A percentile compares a stretch with the other conserved stretches of the same genome.
Evolutionary conservation across 2,888 invertebrate genomes (phyloP).

Genomic region (Lepeophtheirus nordmannii): DNA sequence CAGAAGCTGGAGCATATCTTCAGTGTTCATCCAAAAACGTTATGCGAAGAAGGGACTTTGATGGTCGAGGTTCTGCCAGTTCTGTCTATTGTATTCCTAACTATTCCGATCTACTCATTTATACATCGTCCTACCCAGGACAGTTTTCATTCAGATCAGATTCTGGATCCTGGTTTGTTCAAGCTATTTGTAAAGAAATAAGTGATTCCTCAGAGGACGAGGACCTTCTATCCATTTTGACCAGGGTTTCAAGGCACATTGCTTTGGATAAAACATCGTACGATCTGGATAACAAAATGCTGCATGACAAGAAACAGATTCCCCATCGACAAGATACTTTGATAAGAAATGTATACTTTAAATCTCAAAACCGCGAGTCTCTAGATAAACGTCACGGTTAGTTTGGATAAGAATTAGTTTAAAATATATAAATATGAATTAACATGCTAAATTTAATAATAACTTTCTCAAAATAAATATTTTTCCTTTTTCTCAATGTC

Average conservation of each 20-base stretch:
- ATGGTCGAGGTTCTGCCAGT: not conserved
- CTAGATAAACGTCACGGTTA: too few relatives aligned
- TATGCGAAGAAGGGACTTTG: too few relatives aligned
- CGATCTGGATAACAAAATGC: not conserved
- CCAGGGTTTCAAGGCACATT: not conserved
- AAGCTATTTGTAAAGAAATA: not conserved
- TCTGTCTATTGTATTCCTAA: not conserved
- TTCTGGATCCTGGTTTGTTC: not conserved
- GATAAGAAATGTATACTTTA: not conserved
- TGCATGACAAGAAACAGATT: not conserved
- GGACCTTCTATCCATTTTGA: not conserved
- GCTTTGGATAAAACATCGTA: not conserved
- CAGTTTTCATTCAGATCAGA: not conserved
- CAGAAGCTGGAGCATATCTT: not conserved
- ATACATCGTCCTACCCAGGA: not conserved
- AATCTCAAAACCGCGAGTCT: not conserved
- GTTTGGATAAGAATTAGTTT: not conserved
- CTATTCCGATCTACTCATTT: not conserved
- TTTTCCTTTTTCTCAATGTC: too few relatives aligned
- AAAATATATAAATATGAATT: too few relatives aligned
- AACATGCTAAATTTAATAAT: too few relatives aligned
- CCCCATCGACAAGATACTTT: not conserved
- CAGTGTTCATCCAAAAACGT: not conserved
- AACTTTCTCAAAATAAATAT: too few relatives aligned
- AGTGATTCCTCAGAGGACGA: not conserved